Evolutionary conservation across 92 coral and sea anemone species (phyloP).

Genomic region (Umimayanthus kanabou): DNA sequence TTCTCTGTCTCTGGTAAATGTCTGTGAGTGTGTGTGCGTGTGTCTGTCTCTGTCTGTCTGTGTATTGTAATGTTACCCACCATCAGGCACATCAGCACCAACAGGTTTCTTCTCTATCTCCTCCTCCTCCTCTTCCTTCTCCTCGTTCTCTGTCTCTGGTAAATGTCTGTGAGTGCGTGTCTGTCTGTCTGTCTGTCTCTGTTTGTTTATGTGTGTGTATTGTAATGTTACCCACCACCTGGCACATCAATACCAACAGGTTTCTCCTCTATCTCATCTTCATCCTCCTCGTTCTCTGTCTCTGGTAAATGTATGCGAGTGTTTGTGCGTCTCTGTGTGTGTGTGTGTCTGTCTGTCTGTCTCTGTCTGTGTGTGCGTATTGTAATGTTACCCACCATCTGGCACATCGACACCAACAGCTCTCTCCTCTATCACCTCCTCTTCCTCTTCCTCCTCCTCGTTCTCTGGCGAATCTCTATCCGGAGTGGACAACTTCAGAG

Average conservation of each 20-base stretch:
- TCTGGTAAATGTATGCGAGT: no score
- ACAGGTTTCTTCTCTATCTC: slow-evolving; percentile 37
- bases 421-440: slow-evolving; percentile 22
- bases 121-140: slow-evolving; percentile 42
- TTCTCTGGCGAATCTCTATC: slow-evolving; percentile 78
- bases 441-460: slow-evolving; percentile 26
- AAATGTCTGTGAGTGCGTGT: no score
- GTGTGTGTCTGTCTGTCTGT: not conserved
- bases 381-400: slow-evolving; percentile 48
- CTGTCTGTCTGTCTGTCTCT: no score
- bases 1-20: slow-evolving; percentile 38
- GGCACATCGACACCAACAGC: slow-evolving; percentile 52
- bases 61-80: no score
- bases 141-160: slow-evolving; percentile 73
- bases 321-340: not conserved
- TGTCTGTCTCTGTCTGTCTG: no score
- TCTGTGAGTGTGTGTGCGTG: not conserved
- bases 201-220: no score
- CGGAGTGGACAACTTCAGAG: slow-evolving; percentile 67
- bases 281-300: slow-evolving; percentile 23
- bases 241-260: slow-evolving; percentile 50
- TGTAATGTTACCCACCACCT: slow-evolving; percentile 48
- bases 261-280: slow-evolving; percentile 27
- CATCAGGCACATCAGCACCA: slow-evolving; percentile 56
- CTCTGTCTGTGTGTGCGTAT: no score